Percentiles rank a stretch among this genome's conserved stretches.
Conservation (phyloP, 2,113 vertebrate species). For the Plestiodon gilberti region DNA sequence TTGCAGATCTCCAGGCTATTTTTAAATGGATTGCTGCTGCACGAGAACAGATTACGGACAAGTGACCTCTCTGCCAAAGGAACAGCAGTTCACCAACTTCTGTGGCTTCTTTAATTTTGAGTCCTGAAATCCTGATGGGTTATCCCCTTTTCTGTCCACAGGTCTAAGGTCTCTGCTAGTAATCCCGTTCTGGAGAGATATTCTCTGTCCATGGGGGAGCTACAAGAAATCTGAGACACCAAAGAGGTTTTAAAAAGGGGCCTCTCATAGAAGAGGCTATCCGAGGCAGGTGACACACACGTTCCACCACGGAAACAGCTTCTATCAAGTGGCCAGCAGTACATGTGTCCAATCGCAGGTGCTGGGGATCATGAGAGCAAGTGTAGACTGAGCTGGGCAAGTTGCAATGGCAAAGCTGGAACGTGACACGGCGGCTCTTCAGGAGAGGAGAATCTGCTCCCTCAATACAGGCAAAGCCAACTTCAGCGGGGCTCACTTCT, state of each 20-base stretch:
- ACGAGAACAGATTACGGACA: too few species aligned
- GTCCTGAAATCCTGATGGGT: accelerated
- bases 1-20: too few species aligned
- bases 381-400: not conserved
- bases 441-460: not conserved
- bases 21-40: too few species aligned
- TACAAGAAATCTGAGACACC: not conserved
- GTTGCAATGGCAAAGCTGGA: not conserved
- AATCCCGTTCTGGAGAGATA: not conserved
- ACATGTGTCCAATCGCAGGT: not conserved
- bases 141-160: not conserved
- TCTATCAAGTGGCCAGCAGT: not conserved
- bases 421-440: too few species aligned
- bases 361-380: not conserved
- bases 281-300: too few species aligned
- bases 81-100: too few species aligned
- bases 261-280: too few species aligned
- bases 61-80: too few species aligned
- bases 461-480: too few species aligned
- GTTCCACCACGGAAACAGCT: too few species aligned
- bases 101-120: not conserved
- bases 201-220: not conserved
- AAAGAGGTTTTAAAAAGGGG: not conserved
- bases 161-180: not conserved
- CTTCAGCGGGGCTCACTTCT: too few species aligned